Conservation (phyloP, 2,113 vertebrate genomes). For the Gallinago paraguaiae region DNA sequence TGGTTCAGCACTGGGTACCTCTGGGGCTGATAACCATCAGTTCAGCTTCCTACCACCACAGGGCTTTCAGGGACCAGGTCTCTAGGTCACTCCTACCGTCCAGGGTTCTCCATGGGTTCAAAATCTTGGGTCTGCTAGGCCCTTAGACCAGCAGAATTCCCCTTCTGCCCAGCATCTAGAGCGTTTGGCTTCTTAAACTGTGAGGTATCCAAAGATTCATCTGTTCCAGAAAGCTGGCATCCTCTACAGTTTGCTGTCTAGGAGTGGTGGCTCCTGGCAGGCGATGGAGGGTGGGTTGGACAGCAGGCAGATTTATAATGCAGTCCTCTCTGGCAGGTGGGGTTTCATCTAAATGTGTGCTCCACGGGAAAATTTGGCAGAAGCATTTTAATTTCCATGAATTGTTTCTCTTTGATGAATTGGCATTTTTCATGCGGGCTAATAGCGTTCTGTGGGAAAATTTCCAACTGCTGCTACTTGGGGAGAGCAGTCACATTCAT, state of each 20-base stretch:
- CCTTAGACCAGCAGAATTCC: neutral
- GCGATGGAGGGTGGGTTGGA: neutral
- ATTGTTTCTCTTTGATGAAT: constrained; percentile 6
- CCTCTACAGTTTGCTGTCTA: neutral
- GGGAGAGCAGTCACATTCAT: neutral
- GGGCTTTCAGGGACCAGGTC: neutral
- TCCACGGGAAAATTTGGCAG: neutral
- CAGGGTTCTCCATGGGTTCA: neutral
- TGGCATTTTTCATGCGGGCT: neutral
- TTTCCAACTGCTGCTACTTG: neutral
- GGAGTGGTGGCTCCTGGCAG: neutral
- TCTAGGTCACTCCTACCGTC: neutral
- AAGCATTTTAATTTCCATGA: neutral
- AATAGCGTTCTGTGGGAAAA: neutral
- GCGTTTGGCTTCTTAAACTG: neutral
- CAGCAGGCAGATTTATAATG: neutral
- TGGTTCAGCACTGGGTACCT: neutral
- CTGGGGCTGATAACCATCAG: neutral
- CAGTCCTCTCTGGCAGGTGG: neutral
- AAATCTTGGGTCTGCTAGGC: neutral
- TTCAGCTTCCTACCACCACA: neutral
- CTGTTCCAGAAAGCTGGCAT: neutral
- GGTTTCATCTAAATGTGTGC: neutral
- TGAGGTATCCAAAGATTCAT: neutral
- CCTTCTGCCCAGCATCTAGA: neutral